Base-by-base conservation (phyloP, 1,140 invertebrate genomes). In the Meloidogyne chitwoodi region DNA sequence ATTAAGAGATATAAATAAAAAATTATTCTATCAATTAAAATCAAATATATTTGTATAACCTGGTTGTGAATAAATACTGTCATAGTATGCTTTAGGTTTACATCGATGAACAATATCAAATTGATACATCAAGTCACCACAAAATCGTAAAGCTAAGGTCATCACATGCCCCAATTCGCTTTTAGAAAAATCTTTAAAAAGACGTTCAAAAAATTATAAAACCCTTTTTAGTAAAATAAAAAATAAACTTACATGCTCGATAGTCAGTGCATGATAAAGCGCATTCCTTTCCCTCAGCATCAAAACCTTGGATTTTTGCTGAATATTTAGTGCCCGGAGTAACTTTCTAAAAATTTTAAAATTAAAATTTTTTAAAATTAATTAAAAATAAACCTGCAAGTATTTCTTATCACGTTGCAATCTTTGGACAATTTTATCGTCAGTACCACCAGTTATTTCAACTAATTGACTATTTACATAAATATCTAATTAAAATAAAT, bases 41-140 rank as follows among this genome's bases (percentile, higher is more conserved):
- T n/a, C n/a, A n/a, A n/a, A n/a, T n/a, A n/a, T n/a, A n/a, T n/a
- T n/a, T n/a, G n/a, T n/a, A n/a, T 66, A n/a, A 73, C 71, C 61
- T n/a, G 66, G 61, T 16, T 75, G 65, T n/a, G 41, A 41, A 69
- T 80, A 74, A 27, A 86, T 80, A 61, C 86, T 77, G 22, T 85
- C 84, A 63, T 70, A 86, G 62, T 86, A 85, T 8, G 61, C 14
- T 48, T 82, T 82, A 3, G 84, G 84, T 64, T 85, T 85, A 65
- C 81, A 84, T 63, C 83, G 80, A 44, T 80, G 83, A 16, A 84
- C 24, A 44, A 72, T n/a, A 24, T 31, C 62, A 34, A 81, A 81
- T 16, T 48, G 74, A 31, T 75, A 74, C 74, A 75, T 75, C 27
- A 44, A 22, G 10, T 75, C 69, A 22, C 62, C 74, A 61, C 34